Conservation (phyloP, 2,888 invertebrate species). For the Pachliopta kotzebuea region DNA sequence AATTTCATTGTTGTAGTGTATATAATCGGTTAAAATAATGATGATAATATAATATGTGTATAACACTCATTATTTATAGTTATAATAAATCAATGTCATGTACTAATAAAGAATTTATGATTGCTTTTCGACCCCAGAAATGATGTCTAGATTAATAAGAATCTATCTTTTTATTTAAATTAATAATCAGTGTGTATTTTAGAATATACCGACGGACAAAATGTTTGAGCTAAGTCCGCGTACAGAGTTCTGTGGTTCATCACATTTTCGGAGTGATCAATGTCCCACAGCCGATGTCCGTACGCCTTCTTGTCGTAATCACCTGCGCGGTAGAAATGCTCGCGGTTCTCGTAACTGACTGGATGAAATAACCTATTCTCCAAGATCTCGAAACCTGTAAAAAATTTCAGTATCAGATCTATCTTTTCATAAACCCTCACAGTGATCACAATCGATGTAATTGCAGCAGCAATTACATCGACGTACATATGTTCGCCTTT, state of each 20-base stretch:
- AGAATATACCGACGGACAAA: conserved; percentile 20
- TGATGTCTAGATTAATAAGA: too few species aligned
- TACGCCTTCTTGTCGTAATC: conserved; percentile 8
- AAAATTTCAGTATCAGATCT: neutral
- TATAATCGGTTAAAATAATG: too few species aligned
- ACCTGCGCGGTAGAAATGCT: conserved; percentile 3
- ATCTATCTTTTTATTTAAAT: neutral
- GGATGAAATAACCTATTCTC: conserved; percentile 13
- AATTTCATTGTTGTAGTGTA: too few species aligned
- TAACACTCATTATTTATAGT: too few species aligned
- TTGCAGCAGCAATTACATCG: too few species aligned
- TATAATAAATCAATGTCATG: too few species aligned
- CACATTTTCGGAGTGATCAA: neutral
- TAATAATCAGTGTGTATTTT: conserved; percentile 20
- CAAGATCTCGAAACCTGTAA: conserved; percentile 16
- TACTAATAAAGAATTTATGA: too few species aligned
- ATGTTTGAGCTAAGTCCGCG: conserved; percentile 8
- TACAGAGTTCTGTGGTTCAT: neutral
- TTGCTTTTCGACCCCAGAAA: too few species aligned
- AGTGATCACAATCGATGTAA: too few species aligned
- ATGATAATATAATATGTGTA: too few species aligned
- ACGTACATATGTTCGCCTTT: too few species aligned
- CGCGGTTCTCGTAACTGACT: neutral
- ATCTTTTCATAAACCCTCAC: too few species aligned
- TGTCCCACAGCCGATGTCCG: conserved; percentile 17